Evolutionary conservation across 2,888 invertebrate genomes (phyloP).

Genomic region (Acanthopleura granulata): DNA sequence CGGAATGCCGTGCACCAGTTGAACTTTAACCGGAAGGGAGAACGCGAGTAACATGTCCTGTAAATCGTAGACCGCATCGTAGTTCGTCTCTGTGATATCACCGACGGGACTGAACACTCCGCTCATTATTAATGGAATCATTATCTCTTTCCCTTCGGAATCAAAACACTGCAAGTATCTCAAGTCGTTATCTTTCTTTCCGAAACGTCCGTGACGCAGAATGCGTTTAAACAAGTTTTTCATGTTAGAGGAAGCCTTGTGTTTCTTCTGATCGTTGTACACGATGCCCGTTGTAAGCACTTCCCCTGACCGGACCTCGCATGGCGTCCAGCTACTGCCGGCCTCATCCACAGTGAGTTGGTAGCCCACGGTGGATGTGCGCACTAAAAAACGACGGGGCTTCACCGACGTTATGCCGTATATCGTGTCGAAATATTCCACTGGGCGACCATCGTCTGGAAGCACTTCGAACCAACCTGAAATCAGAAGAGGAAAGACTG

Average conservation of each 20-base stretch:
- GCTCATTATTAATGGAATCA: constrained; percentile 61
- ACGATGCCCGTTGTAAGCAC: constrained; percentile 55
- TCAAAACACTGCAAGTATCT: constrained; percentile 63
- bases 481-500: too few species aligned
- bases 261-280: constrained; percentile 60
- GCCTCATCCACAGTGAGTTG: constrained; percentile 51
- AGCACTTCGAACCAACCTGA: constrained; percentile 63
- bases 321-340: constrained; percentile 53
- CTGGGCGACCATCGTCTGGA: constrained; percentile 60
- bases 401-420: constrained; percentile 55
- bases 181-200: constrained; percentile 55
- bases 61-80: constrained; percentile 60
- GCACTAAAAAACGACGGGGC: constrained; percentile 53
- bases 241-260: constrained; percentile 35
- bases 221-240: constrained; percentile 53
- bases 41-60: constrained; percentile 59
- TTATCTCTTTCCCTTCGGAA: constrained; percentile 49
- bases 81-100: constrained; percentile 47
- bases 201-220: constrained; percentile 45
- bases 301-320: constrained; percentile 55
- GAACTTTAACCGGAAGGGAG: constrained; percentile 54
- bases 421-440: constrained; percentile 62
- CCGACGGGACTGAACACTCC: constrained; percentile 63
- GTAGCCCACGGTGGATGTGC: constrained; percentile 58
- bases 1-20: constrained; percentile 48